phyloP scores from a whole-genome alignment of 2,113 vertebrate species.

The Dasypus novemcinctus region DNA sequence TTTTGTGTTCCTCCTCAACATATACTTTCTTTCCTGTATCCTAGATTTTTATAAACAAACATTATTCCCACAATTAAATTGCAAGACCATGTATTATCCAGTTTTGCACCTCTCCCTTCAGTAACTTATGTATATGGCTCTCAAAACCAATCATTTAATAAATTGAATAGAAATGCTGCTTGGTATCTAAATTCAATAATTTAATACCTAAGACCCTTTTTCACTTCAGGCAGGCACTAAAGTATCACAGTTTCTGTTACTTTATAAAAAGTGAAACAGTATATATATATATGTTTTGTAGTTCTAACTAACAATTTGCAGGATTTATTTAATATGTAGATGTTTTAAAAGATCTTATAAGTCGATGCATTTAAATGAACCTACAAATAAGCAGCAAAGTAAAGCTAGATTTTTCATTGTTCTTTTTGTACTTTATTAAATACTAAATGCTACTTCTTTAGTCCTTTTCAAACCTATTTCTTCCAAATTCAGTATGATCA shows the following conservation, averaged over 20 bases:
- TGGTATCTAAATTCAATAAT: not conserved
- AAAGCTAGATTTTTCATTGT: not conserved
- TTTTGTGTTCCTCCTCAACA: not conserved
- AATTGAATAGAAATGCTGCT: not conserved
- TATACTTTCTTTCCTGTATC: not conserved
- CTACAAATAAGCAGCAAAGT: not conserved
- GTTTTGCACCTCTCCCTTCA: not conserved
- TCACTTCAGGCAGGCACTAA: not conserved
- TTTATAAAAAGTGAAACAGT: not conserved
- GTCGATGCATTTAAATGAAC: not conserved
- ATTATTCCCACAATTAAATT: not conserved
- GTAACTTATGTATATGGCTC: not conserved
- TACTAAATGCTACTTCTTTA: constrained; percentile 20
- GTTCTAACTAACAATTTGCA: not conserved
- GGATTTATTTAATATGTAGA: not conserved
- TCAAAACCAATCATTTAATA: not conserved
- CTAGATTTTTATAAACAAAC: not conserved
- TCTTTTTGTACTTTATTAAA: constrained; percentile 6
- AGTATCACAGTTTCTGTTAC: not conserved
- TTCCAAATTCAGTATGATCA: constrained; percentile 14
- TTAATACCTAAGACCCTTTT: not conserved
- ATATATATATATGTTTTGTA: not conserved
- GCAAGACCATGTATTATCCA: not conserved
- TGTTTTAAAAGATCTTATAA: not conserved
- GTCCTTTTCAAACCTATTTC: constrained; percentile 23